Evolutionary conservation across 2,888 invertebrate genomes (phyloP).

Genomic region (Drosophila vallismaia): DNA sequence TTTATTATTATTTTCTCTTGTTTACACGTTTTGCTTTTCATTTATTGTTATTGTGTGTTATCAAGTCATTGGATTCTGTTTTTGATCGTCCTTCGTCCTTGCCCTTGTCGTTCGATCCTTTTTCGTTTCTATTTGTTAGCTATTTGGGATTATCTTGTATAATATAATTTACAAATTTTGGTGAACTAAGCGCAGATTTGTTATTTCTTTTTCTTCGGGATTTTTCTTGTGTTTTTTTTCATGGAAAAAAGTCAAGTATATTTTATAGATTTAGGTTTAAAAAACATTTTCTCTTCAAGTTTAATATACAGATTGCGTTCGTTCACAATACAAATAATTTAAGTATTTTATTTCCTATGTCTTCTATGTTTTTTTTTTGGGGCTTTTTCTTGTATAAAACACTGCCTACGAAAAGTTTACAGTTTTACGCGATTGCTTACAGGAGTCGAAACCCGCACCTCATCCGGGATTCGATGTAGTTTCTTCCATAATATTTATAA

Average conservation of each 20-base stretch:
- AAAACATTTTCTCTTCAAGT: constrained; percentile 23
- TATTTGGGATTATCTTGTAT: constrained; percentile 13
- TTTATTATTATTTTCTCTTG: constrained; percentile 9
- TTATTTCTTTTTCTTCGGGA: constrained; percentile 3
- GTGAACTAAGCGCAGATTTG: constrained; percentile 21
- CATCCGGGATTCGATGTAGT: constrained; percentile 9
- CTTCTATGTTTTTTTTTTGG: constrained; percentile 12
- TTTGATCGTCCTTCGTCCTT: neutral
- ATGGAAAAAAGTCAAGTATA: constrained; percentile 76
- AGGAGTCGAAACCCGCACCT: constrained; percentile 43
- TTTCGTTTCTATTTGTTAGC: constrained; percentile 10
- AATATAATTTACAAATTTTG: constrained; percentile 54
- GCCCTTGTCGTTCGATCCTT: neutral
- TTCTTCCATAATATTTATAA: constrained; percentile 26
- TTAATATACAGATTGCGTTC: constrained; percentile 49
- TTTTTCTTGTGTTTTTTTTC: constrained; percentile 54
- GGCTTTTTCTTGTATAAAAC: constrained; percentile 57
- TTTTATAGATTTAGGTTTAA: constrained; percentile 33
- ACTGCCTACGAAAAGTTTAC: constrained; percentile 65
- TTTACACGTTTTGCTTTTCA: constrained; percentile 21
- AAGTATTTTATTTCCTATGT: constrained; percentile 20
- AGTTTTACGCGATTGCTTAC: constrained; percentile 68
- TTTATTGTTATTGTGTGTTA: constrained; percentile 34
- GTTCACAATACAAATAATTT: constrained; percentile 21
- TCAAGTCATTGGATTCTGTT: constrained; percentile 26